Percentiles rank a stretch among this genome's conserved stretches.
phyloP scores from a whole-genome alignment of 2,888 invertebrate genomes.

The Ernsta delagoae region DNA sequence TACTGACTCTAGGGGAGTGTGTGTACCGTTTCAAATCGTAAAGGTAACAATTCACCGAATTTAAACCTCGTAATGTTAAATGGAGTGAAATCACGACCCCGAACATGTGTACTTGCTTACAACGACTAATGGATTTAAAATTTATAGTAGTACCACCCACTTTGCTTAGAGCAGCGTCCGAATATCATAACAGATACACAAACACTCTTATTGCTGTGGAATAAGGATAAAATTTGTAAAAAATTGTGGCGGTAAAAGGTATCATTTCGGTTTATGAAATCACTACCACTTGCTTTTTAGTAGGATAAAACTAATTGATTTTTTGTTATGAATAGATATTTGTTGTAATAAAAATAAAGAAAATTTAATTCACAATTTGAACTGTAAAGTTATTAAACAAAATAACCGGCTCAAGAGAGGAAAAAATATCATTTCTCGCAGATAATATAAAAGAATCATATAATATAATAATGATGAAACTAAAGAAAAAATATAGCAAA shows the following conservation, averaged over 20 bases:
- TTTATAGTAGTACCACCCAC: conserved; percentile 79
- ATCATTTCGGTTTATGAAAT: conserved; percentile 16
- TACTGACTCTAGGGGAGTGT: conserved; percentile 17
- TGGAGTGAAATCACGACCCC: conserved; percentile 71
- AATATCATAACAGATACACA: not conserved
- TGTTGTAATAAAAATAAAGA: not conserved
- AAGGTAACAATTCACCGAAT: conserved; percentile 78
- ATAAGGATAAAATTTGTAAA: not conserved
- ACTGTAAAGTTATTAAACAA: too few species aligned
- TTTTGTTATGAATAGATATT: not conserved
- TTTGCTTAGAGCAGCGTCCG: conserved; percentile 47
- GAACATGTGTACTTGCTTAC: conserved; percentile 78
- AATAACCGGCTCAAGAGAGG: too few species aligned
- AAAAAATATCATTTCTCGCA: too few species aligned
- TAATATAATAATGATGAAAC: too few species aligned
- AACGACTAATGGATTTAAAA: conserved; percentile 82
- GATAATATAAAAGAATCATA: too few species aligned
- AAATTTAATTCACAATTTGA: too few species aligned
- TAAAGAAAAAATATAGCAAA: conserved; percentile 30
- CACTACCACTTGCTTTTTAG: not conserved
- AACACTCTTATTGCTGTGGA: not conserved
- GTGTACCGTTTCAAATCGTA: conserved; percentile 57
- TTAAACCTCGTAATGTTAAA: conserved; percentile 83
- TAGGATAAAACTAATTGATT: not conserved
- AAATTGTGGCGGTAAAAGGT: not conserved